Base-by-base conservation (phyloP, 2,888 invertebrate species). In the Alloscopus bannaensis region DNA sequence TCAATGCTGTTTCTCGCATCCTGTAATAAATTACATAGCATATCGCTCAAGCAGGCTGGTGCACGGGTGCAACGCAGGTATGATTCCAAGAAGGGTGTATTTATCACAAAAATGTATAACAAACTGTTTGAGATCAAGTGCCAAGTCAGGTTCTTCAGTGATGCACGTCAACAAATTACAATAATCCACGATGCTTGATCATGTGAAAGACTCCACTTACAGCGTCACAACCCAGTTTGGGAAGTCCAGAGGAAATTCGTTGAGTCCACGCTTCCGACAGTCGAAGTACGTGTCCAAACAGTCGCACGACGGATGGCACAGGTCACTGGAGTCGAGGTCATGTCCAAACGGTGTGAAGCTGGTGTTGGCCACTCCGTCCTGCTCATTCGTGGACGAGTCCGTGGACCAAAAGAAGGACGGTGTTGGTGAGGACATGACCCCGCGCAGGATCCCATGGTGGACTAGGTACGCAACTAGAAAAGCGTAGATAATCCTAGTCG, bases 161-260 rank as follows among this genome's bases (percentile, higher is more conserved):
- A n/a, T n/a, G n/a, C n/a, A n/a, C n/a, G n/a, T n/a, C n/a, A n/a
- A n/a, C n/a, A n/a, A n/a, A n/a, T n/a, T n/a, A n/a, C n/a, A n/a
- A n/a, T n/a, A n/a, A n/a, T n/a, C n/a, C n/a, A n/a, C n/a, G 36
- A 36, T 6, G 6, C 13, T 13, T 36, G 13, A 36, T 8, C 36
- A 8, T 36, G 45, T 24, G 24, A 52, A 52, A 52, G 47, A 13
- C n/a, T 70, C 11, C 87, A 91, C 91, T 92, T 92, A 94, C 92
- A 95, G 90, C 87, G 91, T 91, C 89, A 92, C 91, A 88, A 93
- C 93, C 93, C 94, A 94, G 89, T 90, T 90, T 80, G 94, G 94
- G 88, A 95, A 90, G 89, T 92, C 89, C 79, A 88, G 90, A 85
- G 95, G 94, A 88, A 94, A 91, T 86, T 91, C 90, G 85, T 90